Conservation (phyloP, 2,113 vertebrate species). For the Corvus moneduloides region DNA sequence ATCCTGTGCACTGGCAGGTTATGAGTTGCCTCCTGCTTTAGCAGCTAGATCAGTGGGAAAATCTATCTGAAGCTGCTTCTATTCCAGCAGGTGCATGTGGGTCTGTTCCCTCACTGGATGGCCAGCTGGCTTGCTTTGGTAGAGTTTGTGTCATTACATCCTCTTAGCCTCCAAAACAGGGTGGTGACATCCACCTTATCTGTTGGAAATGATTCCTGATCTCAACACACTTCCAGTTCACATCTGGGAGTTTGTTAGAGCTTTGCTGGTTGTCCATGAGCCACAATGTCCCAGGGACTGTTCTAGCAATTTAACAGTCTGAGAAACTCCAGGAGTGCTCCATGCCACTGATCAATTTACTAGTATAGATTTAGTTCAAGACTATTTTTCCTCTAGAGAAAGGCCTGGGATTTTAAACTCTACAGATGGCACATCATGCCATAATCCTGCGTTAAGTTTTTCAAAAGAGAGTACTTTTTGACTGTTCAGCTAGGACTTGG, state of each 20-base stretch:
- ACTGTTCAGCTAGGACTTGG: neutral
- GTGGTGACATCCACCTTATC: constrained; percentile 1
- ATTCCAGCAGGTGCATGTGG: neutral
- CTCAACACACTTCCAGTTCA: neutral
- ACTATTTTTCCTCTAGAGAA: neutral
- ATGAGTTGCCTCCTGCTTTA: neutral
- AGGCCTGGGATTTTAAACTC: neutral
- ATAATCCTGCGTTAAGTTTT: neutral
- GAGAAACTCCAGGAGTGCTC: neutral
- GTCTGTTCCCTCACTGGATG: neutral
- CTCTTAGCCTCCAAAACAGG: neutral
- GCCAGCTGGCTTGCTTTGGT: neutral
- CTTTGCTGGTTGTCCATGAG: neutral
- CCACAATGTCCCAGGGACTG: neutral
- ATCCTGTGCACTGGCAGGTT: neutral
- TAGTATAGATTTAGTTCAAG: neutral
- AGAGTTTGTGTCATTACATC: neutral
- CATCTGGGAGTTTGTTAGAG: neutral
- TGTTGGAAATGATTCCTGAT: neutral
- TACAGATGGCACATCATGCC: neutral
- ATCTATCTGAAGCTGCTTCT: neutral
- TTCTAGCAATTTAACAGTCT: neutral
- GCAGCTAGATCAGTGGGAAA: neutral
- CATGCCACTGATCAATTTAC: neutral
- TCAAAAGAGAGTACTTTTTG: neutral